Evolutionary conservation across 2,888 invertebrate species (phyloP), one percentile per base, ranked within the genome.

Genomic region (Xanthorhoe designata): DNA sequence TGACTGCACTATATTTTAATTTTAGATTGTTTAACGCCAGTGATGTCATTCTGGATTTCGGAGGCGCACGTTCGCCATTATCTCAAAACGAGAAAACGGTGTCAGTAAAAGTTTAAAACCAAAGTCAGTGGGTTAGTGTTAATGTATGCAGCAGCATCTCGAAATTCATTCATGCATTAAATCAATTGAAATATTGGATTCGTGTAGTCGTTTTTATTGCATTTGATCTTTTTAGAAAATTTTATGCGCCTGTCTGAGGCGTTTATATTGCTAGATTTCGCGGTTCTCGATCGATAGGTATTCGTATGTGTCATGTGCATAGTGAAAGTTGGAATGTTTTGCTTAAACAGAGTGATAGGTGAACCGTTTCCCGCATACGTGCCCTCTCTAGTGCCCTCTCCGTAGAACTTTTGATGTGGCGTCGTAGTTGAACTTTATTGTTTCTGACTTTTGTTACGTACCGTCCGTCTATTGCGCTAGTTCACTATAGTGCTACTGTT

Each of bases 291-390:
- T 51, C 29, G 18, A 49, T 57, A 60, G 35, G 47, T 56, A 56
- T 57, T 58, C 42, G 60, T 68, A 18, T 64, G 58, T 66, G 68
- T 60, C 64, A 64, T 56, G 63, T 53, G 45, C 69, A 73, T 75
- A 75, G 84, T 81, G 87, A 87, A 87, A 87, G 87, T 86, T 69
- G 61, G 64, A 58, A 49, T 68, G 75, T 82, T 83, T 79, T 80
- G 79, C 73, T 78, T 78, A 78, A 81, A 83, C 71, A 77, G 79
- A 81, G 84, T 81, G 79, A 83, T 80, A 81, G 78, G 81, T 78
- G 74, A 75, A 54, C 70, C 57, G 66, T 74, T 73, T 58, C 74
- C 68, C 77, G 76, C 75, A 72, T 73, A 73, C 51, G n/a, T n/a
- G n/a, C n/a, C n/a, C n/a, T n/a, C n/a, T n/a, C n/a, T n/a, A 68